Conservation (phyloP, 2,797 vertebrate species). For the Poliocrania exsul region DNA sequence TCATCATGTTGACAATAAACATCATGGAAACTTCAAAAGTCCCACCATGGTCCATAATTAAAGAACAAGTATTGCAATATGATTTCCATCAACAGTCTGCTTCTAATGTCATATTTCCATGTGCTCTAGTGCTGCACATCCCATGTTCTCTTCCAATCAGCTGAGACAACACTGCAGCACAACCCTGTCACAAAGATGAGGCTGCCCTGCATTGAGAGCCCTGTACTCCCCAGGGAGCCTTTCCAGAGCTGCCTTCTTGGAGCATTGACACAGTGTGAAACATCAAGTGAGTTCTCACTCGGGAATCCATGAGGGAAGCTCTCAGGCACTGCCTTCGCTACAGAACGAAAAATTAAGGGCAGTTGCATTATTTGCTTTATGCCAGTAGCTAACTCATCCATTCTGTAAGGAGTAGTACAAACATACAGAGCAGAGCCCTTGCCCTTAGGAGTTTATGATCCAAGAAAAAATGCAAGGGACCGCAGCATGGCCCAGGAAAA, state of each 20-base stretch:
- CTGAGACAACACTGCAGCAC: accelerated
- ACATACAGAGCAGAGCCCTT: accelerated
- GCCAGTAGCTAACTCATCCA: not conserved
- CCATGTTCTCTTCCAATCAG: not conserved
- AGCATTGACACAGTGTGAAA: not conserved
- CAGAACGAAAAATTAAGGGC: not conserved
- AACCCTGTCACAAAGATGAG: not conserved
- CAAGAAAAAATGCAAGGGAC: not conserved
- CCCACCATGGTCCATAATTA: not conserved
- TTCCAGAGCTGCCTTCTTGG: not conserved
- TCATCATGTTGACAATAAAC: accelerated
- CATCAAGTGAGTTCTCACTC: accelerated
- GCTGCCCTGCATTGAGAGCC: not conserved
- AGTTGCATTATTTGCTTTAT: not conserved
- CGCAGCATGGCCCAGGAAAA: not conserved
- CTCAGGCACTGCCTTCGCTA: not conserved
- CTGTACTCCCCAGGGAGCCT: not conserved
- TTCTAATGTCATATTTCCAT: not conserved
- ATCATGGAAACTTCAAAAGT: not conserved
- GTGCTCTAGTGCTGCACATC: not conserved
- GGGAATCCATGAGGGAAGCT: not conserved
- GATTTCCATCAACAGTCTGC: not conserved
- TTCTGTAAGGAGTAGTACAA: not conserved
- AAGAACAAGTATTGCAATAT: not conserved
- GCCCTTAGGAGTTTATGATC: not conserved